Evolutionary conservation across 2,888 invertebrate genomes (phyloP), one percentile per base, ranked within the genome.

Genomic region (Ecliptopera silaceata): DNA sequence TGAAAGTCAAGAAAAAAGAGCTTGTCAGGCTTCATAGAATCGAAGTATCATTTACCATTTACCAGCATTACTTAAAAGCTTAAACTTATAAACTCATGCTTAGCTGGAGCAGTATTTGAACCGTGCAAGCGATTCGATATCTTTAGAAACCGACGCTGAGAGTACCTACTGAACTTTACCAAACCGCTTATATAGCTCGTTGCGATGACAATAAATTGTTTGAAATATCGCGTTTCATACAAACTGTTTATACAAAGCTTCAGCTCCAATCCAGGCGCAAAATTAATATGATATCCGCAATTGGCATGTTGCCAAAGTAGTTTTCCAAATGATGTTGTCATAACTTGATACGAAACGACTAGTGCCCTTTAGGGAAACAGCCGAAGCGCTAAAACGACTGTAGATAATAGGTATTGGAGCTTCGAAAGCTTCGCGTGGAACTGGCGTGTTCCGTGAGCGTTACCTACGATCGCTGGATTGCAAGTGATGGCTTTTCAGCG

Each of bases 151-250:
- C 20, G 12, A 22, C 20, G 41, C 20, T 41, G 12, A n/a, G 39
- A 20, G 41, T 41, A 41, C 39, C 88, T 79, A 84, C 79, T 88
- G 84, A 87, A 86, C 88, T 86, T 88, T 86, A 75, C 85, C 74
- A 75, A 81, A 84, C 74, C 68, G 71, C 72, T 74, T 70, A 75
- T 77, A 79, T 74, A 79, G 31, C 76, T 70, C 71, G 72, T 71
- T 70, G 68, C 71, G 73, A 72, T 70, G 69, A 72, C 71, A 79
- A 69, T 76, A 67, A 69, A 66, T 66, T 62, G 67, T 57, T 56
- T 65, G 50, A 51, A 64, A 56, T 59, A 68, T 68, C 66, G 63
- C 65, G 61, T 69, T 72, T 70, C 71, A 70, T 45, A 52, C 44
- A 50, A 43, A 43, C 32, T 13, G 46, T 45, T 42, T 18, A 48